These are phyloP conservation scores for Spinus pinus DNA, from an alignment of 2,797 vertebrate genomes.

Conservation along the genomic window DNA sequence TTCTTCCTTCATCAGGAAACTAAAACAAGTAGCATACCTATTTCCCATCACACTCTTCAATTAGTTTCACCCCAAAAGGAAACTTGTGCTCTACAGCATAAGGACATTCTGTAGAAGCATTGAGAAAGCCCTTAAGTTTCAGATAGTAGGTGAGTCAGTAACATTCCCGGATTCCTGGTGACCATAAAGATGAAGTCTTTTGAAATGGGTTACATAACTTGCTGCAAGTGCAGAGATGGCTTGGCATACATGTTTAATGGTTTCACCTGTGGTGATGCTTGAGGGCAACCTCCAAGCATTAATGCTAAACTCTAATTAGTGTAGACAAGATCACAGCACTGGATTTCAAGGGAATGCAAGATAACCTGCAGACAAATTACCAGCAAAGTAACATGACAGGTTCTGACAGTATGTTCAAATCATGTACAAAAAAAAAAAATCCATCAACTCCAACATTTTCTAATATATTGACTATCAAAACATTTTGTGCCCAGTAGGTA, in stretches of 20 bases:
- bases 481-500: not conserved
- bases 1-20: not conserved
- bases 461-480: conserved; percentile 33
- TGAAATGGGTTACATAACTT: not conserved
- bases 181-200: not conserved
- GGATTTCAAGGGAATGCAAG: conserved; percentile 20
- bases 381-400: not conserved
- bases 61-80: not conserved
- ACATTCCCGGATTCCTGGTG: not conserved
- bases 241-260: conserved; percentile 7
- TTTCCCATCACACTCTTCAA: not conserved
- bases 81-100: not conserved
- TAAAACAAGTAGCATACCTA: not conserved
- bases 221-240: not conserved
- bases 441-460: not conserved
- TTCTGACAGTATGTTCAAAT: conserved; percentile 38
- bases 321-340: conserved; percentile 45
- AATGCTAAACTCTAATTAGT: conserved; percentile 40
- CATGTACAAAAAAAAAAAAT: not conserved
- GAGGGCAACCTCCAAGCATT: conserved; percentile 31
- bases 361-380: conserved; percentile 55
- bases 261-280: conserved; percentile 40
- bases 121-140: not conserved
- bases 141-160: not conserved
- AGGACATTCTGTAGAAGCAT: not conserved